Evolutionary conservation across 53 echinoderm and acorn worm genomes (phyloP).

Genomic region (Glandiceps talaboti): DNA sequence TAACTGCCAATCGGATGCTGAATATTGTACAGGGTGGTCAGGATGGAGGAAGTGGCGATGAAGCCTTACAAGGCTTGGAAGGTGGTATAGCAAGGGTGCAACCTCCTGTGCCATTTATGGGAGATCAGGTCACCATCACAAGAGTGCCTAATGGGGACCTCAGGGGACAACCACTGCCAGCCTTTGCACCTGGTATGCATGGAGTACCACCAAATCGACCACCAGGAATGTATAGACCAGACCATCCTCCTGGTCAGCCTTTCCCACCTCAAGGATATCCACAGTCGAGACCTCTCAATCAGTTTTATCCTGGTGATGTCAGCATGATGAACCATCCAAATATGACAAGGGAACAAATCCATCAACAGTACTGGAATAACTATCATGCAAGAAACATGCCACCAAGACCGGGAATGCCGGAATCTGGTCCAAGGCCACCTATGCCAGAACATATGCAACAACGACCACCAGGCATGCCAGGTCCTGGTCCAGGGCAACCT

Average conservation of each 20-base stretch:
- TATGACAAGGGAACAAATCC: neutral
- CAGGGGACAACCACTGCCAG: neutral
- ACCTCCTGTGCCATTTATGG: neutral
- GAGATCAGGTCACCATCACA: neutral
- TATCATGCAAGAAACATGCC: neutral
- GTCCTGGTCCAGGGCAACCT: neutral
- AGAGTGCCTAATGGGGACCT: neutral
- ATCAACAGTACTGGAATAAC: neutral
- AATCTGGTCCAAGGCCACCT: neutral
- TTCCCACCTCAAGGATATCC: neutral
- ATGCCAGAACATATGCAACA: neutral
- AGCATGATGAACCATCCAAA: neutral
- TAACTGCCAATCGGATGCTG: neutral
- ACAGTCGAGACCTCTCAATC: neutral
- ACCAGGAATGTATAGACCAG: neutral
- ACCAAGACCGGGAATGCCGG: neutral
- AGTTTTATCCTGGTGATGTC: neutral
- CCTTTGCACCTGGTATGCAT: neutral
- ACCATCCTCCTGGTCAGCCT: neutral
- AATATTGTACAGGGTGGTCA: neutral
- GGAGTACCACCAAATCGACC: neutral
- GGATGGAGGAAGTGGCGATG: neutral
- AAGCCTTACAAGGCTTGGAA: neutral
- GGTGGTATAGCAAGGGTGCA: neutral
- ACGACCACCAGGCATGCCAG: neutral